Conservation (phyloP, 2,888 invertebrate genomes). For the Dendrolimus pini region DNA sequence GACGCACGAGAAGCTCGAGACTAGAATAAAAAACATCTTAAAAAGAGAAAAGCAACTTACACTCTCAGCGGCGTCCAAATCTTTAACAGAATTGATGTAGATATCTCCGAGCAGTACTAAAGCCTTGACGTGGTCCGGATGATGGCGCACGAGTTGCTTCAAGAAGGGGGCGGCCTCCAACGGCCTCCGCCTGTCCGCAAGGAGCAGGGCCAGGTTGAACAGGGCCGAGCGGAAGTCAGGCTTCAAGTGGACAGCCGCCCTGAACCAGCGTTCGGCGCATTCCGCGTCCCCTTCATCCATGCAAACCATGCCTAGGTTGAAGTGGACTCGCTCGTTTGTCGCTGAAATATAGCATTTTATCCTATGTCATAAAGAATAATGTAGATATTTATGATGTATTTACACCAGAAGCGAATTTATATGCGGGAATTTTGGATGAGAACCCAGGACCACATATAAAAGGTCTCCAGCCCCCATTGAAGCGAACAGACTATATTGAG, state of each 20-base stretch:
- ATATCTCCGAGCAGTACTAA: conserved; percentile 95
- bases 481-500: too few species aligned
- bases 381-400: too few species aligned
- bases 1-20: too few species aligned
- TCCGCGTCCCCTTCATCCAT: conserved; percentile 95
- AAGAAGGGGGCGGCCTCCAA: conserved; percentile 94
- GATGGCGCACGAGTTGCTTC: conserved; percentile 91
- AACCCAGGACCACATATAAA: too few species aligned
- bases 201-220: conserved; percentile 93
- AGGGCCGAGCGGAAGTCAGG: conserved; percentile 94
- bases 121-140: conserved; percentile 96
- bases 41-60: conserved; percentile 68
- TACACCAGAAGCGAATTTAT: too few species aligned
- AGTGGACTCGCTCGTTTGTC: conserved; percentile 93
- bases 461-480: background rate
- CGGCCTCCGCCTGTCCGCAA: conserved; percentile 92
- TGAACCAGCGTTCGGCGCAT: conserved; percentile 94
- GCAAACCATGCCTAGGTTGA: conserved; percentile 96
- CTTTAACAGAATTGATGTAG: conserved; percentile 96
- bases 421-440: too few species aligned
- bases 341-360: conserved; percentile 40
- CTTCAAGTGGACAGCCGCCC: conserved; percentile 90
- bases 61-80: conserved; percentile 94
- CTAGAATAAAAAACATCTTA: background rate
- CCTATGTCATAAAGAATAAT: too few species aligned